Evolutionary conservation across 2,797 vertebrate species (phyloP).

Genomic region (Avahi laniger): DNA sequence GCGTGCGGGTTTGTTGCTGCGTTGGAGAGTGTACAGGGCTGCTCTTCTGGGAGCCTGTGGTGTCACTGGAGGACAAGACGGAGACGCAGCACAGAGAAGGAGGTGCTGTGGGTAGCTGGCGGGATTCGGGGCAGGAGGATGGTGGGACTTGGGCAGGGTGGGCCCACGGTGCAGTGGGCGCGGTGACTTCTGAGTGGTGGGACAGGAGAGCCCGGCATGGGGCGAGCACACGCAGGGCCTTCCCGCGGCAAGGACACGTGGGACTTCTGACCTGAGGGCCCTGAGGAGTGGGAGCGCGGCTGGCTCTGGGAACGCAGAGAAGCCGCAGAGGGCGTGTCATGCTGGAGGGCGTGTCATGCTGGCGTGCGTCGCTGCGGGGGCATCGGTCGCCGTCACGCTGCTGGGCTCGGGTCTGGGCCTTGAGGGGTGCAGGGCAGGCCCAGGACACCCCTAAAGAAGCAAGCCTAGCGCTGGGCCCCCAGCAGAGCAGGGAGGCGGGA

Average conservation of each 20-base stretch:
- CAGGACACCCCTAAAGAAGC: background rate
- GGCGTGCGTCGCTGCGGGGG: rapidly evolving
- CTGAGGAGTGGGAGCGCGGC: background rate
- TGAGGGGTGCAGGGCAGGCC: background rate
- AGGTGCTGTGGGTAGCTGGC: too few species aligned
- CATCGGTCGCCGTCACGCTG: rapidly evolving
- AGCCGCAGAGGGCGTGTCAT: rapidly evolving
- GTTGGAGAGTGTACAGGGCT: background rate
- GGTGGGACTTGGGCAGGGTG: rapidly evolving
- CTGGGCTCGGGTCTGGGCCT: background rate
- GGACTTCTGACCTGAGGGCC: too few species aligned
- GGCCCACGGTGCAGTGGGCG: background rate
- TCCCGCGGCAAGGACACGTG: rapidly evolving
- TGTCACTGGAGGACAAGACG: background rate
- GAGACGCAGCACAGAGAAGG: background rate
- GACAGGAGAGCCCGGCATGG: background rate
- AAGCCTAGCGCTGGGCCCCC: background rate
- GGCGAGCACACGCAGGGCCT: background rate
- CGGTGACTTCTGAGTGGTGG: background rate
- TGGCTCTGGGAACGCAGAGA: too few species aligned
- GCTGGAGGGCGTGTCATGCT: too few species aligned
- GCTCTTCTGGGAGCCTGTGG: background rate
- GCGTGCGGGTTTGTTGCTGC: background rate
- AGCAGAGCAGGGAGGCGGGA: background rate
- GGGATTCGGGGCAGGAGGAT: too few species aligned